Evolutionary conservation across 2,888 invertebrate species (phyloP).

Genomic region (Siphlonurus alternatus): DNA sequence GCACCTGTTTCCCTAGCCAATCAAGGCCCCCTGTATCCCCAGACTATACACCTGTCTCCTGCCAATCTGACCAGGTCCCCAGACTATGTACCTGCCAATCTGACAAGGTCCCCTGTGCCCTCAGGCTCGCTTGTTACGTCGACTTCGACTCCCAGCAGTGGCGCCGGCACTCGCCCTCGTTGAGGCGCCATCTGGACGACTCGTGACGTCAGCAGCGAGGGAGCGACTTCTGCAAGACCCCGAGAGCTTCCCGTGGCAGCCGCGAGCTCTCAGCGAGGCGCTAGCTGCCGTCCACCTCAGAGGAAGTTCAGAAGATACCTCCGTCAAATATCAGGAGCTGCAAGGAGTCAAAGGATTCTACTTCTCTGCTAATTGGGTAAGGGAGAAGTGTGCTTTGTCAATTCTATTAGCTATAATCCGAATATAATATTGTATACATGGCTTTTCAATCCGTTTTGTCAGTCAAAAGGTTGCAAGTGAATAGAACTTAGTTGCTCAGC

Average conservation of each 20-base stretch:
- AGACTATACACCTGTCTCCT: too few relatives aligned
- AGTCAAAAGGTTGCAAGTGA: too few relatives aligned
- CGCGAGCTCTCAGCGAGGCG: conserved; percentile 44
- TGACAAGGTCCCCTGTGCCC: conserved; percentile 19
- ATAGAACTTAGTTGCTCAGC: too few relatives aligned
- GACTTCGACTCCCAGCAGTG: conserved; percentile 52
- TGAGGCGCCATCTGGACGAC: conserved; percentile 43
- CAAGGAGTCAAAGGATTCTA: conserved; percentile 57
- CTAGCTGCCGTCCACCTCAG: conserved; percentile 12
- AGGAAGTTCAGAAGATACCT: background rate
- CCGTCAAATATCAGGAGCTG: conserved; percentile 37
- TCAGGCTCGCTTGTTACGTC: conserved; percentile 57
- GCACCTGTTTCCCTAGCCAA: too few relatives aligned
- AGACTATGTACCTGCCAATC: too few relatives aligned
- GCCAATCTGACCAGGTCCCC: too few relatives aligned
- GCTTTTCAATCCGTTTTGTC: too few relatives aligned
- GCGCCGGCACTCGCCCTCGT: conserved; percentile 58
- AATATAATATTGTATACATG: too few relatives aligned
- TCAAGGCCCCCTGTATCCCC: too few relatives aligned
- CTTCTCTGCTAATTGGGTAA: conserved; percentile 82
- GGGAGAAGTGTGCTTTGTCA: too few relatives aligned
- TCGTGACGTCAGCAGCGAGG: conserved; percentile 44
- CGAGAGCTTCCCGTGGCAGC: conserved; percentile 62
- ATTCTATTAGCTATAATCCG: too few relatives aligned
- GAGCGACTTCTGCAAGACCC: conserved; percentile 53